Percentiles rank a stretch among this genome's conserved stretches.
phyloP scores from a whole-genome alignment of 1,140 invertebrate species.

The Diorhabda elongata region DNA sequence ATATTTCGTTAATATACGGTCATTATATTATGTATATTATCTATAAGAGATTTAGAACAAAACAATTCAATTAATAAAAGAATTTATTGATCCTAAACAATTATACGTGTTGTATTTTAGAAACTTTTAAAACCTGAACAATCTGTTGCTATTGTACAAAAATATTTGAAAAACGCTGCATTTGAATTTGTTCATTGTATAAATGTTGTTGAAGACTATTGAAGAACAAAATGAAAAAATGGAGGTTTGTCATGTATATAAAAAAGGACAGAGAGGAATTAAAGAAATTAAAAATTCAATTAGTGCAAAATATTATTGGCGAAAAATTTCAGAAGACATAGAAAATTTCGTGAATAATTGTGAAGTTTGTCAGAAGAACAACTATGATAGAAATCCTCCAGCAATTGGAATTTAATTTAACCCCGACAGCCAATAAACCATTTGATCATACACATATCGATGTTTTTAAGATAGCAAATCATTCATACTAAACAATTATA shows the following conservation, averaged over 20 bases:
- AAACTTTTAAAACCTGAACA: not conserved
- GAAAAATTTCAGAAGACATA: slow-evolving; percentile 25
- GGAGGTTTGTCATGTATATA: slow-evolving; percentile 26
- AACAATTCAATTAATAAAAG: slow-evolving; percentile 11
- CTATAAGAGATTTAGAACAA: no score
- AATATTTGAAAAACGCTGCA: slow-evolving; percentile 24
- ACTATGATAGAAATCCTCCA: slow-evolving; percentile 26
- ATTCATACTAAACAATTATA: slow-evolving; percentile 34
- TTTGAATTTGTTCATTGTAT: slow-evolving; percentile 2
- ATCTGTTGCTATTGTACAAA: slow-evolving; percentile 23
- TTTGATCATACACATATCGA: slow-evolving; percentile 39
- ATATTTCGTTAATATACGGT: no score
- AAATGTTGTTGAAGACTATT: slow-evolving; percentile 6
- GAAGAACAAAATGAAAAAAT: slow-evolving; percentile 30
- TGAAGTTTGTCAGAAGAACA: slow-evolving; percentile 16
- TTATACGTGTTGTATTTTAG: slow-evolving; percentile 23
- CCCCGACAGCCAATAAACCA: slow-evolving; percentile 22
- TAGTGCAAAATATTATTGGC: slow-evolving; percentile 28
- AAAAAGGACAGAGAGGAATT: slow-evolving; percentile 31
- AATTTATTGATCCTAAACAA: slow-evolving; percentile 26
- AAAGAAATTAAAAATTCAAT: slow-evolving; percentile 25
- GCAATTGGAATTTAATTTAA: slow-evolving; percentile 24
- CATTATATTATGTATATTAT: no score
- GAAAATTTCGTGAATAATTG: slow-evolving; percentile 26
- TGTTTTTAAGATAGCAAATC: slow-evolving; percentile 32